Conservation (phyloP, 2,888 invertebrate genomes). For the Lycophotia porphyrea region DNA sequence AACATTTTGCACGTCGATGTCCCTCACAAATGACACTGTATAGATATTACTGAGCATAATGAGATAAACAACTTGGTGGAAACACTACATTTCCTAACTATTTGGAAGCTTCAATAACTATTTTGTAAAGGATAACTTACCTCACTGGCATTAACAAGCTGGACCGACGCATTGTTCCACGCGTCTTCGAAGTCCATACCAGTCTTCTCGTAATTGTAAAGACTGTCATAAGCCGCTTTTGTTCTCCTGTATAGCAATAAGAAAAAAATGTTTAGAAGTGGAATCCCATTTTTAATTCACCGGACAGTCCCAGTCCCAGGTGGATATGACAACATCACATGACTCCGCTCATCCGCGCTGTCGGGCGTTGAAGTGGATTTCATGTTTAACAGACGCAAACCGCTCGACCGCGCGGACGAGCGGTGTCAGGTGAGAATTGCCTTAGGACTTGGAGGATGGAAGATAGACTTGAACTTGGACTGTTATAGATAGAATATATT, state of each 20-base stretch:
- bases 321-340: too few relatives aligned
- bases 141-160: constrained; percentile 95
- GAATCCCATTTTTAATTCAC: not conserved
- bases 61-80: not conserved
- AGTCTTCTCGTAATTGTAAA: constrained; percentile 89
- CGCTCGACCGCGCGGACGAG: too few relatives aligned
- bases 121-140: constrained; percentile 80
- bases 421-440: not conserved
- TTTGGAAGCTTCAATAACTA: not conserved
- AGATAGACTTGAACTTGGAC: too few relatives aligned
- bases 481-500: too few relatives aligned
- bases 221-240: constrained; percentile 74
- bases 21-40: not conserved
- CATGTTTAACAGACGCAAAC: not conserved
- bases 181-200: constrained; percentile 94
- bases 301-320: too few relatives aligned
- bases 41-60: not conserved
- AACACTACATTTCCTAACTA: not conserved
- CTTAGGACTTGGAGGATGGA: not conserved
- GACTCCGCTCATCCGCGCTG: not conserved
- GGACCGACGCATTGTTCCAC: constrained; percentile 96
- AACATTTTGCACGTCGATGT: not conserved
- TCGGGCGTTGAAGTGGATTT: not conserved
- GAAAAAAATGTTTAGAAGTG: not conserved
- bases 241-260: constrained; percentile 70